These are phyloP conservation scores for Thalpophila matura DNA, from an alignment of 2,888 invertebrate genomes.

Conservation along the genomic window DNA sequence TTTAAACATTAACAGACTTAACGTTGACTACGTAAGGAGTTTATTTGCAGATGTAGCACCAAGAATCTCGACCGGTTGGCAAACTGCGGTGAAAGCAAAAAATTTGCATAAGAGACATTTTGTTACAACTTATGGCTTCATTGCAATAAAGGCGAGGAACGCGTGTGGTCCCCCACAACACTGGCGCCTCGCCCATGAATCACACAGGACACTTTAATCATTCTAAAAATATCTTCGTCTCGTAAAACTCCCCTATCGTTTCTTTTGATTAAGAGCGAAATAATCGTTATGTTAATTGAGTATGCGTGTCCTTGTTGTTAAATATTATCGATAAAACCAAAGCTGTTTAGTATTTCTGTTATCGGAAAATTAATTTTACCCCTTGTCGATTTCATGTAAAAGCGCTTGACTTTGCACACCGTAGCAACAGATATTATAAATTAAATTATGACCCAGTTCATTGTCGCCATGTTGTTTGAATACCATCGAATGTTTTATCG, in stretches of 20 bases:
- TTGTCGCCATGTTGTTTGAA: slow-evolving; percentile 13
- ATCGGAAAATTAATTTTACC: slow-evolving; percentile 29
- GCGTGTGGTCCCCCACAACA: slow-evolving; percentile 62
- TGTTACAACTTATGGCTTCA: slow-evolving; percentile 43
- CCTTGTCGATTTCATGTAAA: slow-evolving; percentile 19
- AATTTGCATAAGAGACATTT: slow-evolving; percentile 65
- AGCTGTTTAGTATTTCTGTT: slow-evolving; percentile 20
- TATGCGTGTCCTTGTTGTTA: slow-evolving; percentile 56
- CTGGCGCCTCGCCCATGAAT: slow-evolving; percentile 61
- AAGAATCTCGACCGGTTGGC: slow-evolving; percentile 59
- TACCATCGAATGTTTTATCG: slow-evolving; percentile 15
- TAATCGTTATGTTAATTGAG: slow-evolving; percentile 69
- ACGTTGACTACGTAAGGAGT: slow-evolving; percentile 20
- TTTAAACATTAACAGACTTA: slow-evolving; percentile 29
- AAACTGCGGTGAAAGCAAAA: slow-evolving; percentile 66
- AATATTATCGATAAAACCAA: slow-evolving; percentile 46
- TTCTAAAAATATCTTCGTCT: slow-evolving; percentile 68
- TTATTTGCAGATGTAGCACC: slow-evolving; percentile 33
- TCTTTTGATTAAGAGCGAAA: slow-evolving; percentile 70
- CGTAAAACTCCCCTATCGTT: slow-evolving; percentile 63
- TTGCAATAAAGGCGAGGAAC: slow-evolving; percentile 20
- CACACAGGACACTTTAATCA: slow-evolving; percentile 69
- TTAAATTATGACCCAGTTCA: slow-evolving; percentile 31
- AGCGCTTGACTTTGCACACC: slow-evolving; percentile 26
- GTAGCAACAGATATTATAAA: slow-evolving; percentile 5